Evolutionary conservation across 2,888 invertebrate genomes (phyloP).

Genomic region (Lasioglossum oenotherae): DNA sequence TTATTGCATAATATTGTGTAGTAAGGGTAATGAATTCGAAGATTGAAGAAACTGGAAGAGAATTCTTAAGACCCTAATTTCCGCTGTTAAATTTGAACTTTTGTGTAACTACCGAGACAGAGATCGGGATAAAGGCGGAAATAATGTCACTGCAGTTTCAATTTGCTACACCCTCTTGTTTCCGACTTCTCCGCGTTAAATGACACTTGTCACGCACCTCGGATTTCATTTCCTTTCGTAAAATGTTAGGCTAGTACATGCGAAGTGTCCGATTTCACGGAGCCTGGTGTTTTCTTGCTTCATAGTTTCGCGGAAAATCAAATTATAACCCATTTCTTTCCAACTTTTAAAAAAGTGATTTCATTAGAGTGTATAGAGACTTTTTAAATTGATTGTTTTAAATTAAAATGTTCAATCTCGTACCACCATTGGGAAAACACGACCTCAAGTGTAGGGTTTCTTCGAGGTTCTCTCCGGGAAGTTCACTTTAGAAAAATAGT

Average conservation of each 20-base stretch:
- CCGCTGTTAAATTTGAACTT: not conserved
- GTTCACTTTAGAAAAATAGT: not conserved
- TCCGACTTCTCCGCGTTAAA: not conserved
- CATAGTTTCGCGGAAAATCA: not conserved
- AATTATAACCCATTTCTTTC: not conserved
- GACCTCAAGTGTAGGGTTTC: not conserved
- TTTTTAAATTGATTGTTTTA: not conserved
- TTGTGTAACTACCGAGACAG: not conserved
- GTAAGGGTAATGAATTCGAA: not conserved
- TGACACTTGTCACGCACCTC: not conserved
- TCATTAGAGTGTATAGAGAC: not conserved
- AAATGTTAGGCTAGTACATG: not conserved
- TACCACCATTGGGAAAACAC: not conserved
- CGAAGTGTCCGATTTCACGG: not conserved
- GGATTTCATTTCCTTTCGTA: not conserved
- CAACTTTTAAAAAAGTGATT: not conserved
- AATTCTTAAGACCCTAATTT: not conserved
- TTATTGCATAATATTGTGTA: not conserved
- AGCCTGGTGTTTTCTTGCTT: not conserved
- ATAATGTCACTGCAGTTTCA: not conserved
- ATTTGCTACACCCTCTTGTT: not conserved
- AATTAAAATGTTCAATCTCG: not conserved
- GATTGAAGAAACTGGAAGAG: not conserved
- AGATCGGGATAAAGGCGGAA: not conserved
- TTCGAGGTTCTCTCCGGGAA: not conserved